Evolutionary conservation across 2,113 vertebrate species (phyloP).

Genomic region (Oceanites oceanicus): DNA sequence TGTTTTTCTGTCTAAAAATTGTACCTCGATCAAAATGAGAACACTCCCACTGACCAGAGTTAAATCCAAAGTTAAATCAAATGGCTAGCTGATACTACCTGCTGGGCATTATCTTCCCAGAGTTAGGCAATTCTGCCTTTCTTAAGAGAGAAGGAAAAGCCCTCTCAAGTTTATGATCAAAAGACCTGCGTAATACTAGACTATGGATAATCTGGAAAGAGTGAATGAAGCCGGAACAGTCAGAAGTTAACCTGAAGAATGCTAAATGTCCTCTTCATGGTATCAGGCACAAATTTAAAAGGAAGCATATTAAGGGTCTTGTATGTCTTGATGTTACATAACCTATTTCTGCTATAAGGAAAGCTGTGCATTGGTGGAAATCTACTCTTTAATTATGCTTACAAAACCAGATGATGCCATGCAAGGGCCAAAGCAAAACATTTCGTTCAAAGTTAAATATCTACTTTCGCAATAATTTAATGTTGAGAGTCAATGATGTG

Average conservation of each 20-base stretch:
- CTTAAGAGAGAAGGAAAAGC: background rate
- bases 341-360: background rate
- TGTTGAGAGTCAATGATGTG: background rate
- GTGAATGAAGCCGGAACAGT: background rate
- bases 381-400: background rate
- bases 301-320: background rate
- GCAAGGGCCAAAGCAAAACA: background rate
- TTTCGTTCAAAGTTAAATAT: background rate
- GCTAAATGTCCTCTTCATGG: background rate
- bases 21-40: background rate
- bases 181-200: background rate
- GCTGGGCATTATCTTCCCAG: background rate
- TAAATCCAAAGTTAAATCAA: background rate
- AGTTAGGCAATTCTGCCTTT: background rate
- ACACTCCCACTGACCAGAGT: background rate
- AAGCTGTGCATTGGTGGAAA: background rate
- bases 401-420: background rate
- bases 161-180: background rate
- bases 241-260: background rate
- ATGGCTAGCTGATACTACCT: background rate
- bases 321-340: background rate
- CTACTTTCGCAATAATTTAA: background rate
- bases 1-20: background rate
- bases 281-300: background rate
- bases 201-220: background rate